These are phyloP conservation scores for Bombus pyrosoma DNA, from an alignment of 1,140 invertebrate genomes.

Conservation along the genomic window DNA sequence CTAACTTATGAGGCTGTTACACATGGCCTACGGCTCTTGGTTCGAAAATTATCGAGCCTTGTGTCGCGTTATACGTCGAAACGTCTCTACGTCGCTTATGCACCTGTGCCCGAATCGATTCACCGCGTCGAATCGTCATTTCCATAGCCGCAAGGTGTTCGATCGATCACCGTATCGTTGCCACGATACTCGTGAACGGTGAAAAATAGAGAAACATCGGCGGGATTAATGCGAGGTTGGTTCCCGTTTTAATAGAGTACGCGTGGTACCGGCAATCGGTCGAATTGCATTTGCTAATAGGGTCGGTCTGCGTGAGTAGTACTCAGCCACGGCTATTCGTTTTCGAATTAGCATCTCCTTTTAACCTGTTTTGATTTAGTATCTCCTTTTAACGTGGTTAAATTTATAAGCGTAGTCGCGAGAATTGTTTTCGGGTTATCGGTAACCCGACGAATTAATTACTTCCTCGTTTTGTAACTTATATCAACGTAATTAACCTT, in stretches of 20 bases:
- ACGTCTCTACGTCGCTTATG: not conserved
- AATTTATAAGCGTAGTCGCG: conserved; percentile 4
- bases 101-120: not conserved
- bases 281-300: not conserved
- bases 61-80: too few species aligned
- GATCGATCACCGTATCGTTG: not conserved
- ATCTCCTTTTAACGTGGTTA: not conserved
- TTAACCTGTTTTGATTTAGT: not conserved
- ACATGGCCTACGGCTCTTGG: too few species aligned
- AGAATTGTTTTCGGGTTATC: not conserved
- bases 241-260: not conserved
- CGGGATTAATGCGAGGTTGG: not conserved
- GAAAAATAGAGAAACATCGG: not conserved
- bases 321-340: not conserved
- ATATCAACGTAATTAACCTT: conserved; percentile 12
- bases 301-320: not conserved
- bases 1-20: conserved; percentile 35
- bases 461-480: conserved; percentile 16
- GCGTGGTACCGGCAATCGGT: too few species aligned
- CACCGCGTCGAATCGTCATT: not conserved
- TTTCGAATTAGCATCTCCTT: conserved; percentile 5
- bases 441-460: conserved; percentile 10
- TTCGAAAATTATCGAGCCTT: not conserved
- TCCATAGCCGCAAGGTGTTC: not conserved
- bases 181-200: too few species aligned